These are phyloP conservation scores for Eunapius fragilis DNA, from an alignment of 37 sponge, comb jelly and placozoan species.

Conservation along the genomic window DNA sequence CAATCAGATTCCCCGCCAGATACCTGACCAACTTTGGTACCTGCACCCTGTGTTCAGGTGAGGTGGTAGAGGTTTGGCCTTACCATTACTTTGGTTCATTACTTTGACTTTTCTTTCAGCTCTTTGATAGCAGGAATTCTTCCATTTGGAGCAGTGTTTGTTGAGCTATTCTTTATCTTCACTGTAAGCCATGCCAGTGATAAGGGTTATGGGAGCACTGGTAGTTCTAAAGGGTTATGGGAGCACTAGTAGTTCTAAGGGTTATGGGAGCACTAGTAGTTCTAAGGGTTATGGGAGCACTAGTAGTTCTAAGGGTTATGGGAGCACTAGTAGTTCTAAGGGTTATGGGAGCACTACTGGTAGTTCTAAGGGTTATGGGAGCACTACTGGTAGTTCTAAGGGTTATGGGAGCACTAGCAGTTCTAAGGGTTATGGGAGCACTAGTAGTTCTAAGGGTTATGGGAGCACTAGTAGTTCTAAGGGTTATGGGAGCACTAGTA, in stretches of 20 bases:
- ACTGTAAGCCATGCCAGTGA: slow-evolving; percentile 67
- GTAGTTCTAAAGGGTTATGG: neutral
- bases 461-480: no score
- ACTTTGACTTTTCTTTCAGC: slow-evolving; percentile 21
- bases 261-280: neutral
- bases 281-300: no score
- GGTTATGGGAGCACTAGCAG: no score
- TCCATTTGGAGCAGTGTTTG: slow-evolving; percentile 97
- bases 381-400: no score
- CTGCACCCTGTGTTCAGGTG: slow-evolving; percentile 73
- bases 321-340: no score
- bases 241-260: neutral
- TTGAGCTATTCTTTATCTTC: slow-evolving; percentile 97
- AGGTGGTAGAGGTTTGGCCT: neutral
- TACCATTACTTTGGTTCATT: neutral
- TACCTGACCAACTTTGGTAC: slow-evolving; percentile 95
- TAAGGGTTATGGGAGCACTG: neutral
- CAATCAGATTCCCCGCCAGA: slow-evolving; percentile 96
- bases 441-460: no score
- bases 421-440: no score
- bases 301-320: no score
- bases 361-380: no score
- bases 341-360: no score
- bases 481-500: no score
- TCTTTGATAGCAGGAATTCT: slow-evolving; percentile 94